These are phyloP conservation scores for Enteromius fasciolatus DNA, from an alignment of 2,797 vertebrate genomes.

Conservation along the genomic window DNA sequence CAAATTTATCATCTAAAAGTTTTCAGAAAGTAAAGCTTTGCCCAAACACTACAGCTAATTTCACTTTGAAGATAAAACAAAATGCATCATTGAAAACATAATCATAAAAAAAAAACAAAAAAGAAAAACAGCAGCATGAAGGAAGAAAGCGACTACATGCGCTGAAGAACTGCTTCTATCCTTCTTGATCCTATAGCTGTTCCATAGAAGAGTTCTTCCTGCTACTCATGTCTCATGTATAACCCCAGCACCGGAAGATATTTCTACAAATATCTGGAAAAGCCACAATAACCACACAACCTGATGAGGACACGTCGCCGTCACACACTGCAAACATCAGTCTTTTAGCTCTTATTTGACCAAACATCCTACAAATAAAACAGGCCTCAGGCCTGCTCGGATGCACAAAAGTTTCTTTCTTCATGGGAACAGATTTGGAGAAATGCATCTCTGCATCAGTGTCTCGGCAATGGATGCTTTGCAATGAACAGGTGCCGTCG, in stretches of 20 bases:
- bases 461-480: not conserved
- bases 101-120: not conserved
- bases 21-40: slow-evolving; percentile 41
- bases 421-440: not conserved
- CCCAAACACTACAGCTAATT: slow-evolving; percentile 66
- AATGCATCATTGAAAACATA: slow-evolving; percentile 60
- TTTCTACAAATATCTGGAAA: slow-evolving; percentile 35
- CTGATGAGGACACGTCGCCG: not conserved
- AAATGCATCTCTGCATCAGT: not conserved
- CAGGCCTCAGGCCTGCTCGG: not conserved
- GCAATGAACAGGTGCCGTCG: not conserved
- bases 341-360: not conserved
- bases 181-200: slow-evolving; percentile 59
- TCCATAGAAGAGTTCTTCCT: slow-evolving; percentile 52
- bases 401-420: not conserved
- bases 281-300: slow-evolving; percentile 36
- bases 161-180: slow-evolving; percentile 65
- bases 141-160: slow-evolving; percentile 66
- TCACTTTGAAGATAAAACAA: slow-evolving; percentile 68
- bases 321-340: slow-evolving; percentile 55
- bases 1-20: slow-evolving; percentile 63
- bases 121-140: slow-evolving; percentile 76
- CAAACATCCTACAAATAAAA: not conserved
- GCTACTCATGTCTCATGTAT: slow-evolving; percentile 56
- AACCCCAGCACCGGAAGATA: slow-evolving; percentile 62